Percentiles rank a stretch among this genome's conserved stretches.
Evolutionary conservation across 2,888 invertebrate species (phyloP).

Genomic region (Scaptomyza parva): DNA sequence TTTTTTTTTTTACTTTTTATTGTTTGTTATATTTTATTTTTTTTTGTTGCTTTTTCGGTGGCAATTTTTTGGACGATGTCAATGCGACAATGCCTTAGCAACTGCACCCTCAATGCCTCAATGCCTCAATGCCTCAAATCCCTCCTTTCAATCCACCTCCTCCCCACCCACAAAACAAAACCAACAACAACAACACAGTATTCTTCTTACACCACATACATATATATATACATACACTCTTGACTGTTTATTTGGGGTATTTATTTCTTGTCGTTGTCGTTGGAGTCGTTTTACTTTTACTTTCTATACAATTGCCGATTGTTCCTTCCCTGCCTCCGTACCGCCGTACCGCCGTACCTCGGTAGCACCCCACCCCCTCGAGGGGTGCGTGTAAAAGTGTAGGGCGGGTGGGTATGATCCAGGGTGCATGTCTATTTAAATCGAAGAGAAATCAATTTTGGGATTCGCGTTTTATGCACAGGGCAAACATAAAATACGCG

Average conservation of each 20-base stretch:
- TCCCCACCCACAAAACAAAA: neutral
- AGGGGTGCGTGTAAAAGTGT: neutral
- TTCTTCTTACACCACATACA: conserved; percentile 9
- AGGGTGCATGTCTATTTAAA: conserved; percentile 69
- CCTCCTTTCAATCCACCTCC: neutral
- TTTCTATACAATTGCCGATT: conserved; percentile 65
- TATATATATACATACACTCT: conserved; percentile 5
- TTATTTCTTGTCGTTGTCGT: conserved; percentile 64
- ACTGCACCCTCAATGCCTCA: conserved; percentile 7
- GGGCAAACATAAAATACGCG: conserved; percentile 72
- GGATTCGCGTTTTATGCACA: conserved; percentile 71
- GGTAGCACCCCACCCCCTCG: no score
- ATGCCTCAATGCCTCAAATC: neutral
- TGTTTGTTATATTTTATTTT: neutral
- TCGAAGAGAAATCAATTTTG: conserved; percentile 78
- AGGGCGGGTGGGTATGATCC: conserved; percentile 1
- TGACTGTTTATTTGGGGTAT: conserved; percentile 72
- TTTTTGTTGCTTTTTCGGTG: conserved; percentile 9
- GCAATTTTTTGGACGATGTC: conserved; percentile 36
- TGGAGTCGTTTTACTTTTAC: conserved; percentile 67
- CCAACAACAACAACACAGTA: conserved; percentile 6
- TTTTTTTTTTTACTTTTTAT: neutral
- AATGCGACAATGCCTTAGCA: conserved; percentile 21
- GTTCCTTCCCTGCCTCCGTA: no score
- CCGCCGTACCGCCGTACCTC: no score